Evolutionary conservation across 2,888 invertebrate genomes (phyloP), one percentile per base, ranked within the genome.

Genomic region (Homarus gammarus): DNA sequence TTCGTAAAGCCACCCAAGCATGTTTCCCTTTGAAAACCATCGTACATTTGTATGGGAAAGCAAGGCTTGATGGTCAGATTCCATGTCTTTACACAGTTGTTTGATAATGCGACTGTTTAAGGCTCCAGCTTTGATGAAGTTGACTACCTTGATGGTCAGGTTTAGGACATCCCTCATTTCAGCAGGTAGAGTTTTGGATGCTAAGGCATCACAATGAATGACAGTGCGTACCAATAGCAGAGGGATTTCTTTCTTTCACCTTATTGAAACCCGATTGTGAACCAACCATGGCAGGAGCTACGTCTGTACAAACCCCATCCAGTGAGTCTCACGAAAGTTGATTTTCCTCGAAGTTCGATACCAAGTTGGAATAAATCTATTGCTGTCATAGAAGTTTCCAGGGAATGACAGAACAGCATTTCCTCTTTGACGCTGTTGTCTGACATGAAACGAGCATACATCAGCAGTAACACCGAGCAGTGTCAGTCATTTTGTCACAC

Each of bases 231-330:
- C 27, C 36, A 72, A 36, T 22, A 72, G 36, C 22, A 27, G 68
- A 68, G 49, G 49, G 49, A 49, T 15, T 49, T 15, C 15, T 49
- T 49, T 49, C 10, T 49, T 49, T 31, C 68, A n/a, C 22, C 31
- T 1, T 68, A 31, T 18, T 18, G 22, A 68, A 68, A n/a, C 68
- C 12, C 18, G 72, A 72, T 36, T 33, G 72, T 36, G 36, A 18
- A 72, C 72, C 72, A 72, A 72, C 33, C 72, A 72, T 33, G 36
- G 72, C 72, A 18, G 36, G 72, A 33, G 72, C 72, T 72, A 6
- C 72, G 2, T 72, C 72, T 33, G n/a, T 72, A 72, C 72, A 72
- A 31, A 72, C 72, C 36, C 36, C 36, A 1, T 33, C 72, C 36
- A 72, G 36, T 72, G 36, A 72, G 36, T 36, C 5, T 5, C 31